A percentile compares a stretch with the other conserved stretches of the same genome.
Conservation (phyloP, 2,113 vertebrate genomes). For the Mobula hypostoma region DNA sequence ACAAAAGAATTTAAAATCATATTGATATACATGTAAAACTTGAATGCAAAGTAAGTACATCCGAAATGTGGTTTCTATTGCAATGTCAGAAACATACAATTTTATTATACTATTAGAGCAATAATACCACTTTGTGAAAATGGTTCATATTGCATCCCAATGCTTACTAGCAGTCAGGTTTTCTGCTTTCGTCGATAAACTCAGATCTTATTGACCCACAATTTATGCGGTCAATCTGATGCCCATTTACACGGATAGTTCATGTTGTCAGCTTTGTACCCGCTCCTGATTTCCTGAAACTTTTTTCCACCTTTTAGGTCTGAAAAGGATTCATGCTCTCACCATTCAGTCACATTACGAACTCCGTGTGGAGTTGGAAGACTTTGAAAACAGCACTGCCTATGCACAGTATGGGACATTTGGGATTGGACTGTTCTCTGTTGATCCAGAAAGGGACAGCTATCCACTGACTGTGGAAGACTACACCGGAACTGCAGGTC, state of each 20-base stretch:
- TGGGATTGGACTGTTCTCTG: slow-evolving; percentile 86
- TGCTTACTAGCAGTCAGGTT: not conserved
- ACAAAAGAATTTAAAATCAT: no score
- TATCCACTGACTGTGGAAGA: slow-evolving; percentile 80
- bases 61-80: no score
- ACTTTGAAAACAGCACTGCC: slow-evolving; percentile 88
- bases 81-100: no score
- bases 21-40: no score
- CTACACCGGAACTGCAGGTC: slow-evolving; percentile 91
- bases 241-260: slow-evolving; percentile 9
- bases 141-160: not conserved
- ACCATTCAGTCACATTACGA: slow-evolving; percentile 86
- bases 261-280: not conserved
- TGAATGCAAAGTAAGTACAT: no score
- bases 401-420: slow-evolving; percentile 83
- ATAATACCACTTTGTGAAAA: not conserved
- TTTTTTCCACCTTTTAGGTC: slow-evolving; percentile 53
- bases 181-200: not conserved
- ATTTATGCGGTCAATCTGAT: slow-evolving; percentile 40
- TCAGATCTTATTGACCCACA: slow-evolving; percentile 42
- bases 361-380: slow-evolving; percentile 84
- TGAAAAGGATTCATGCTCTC: slow-evolving; percentile 80
- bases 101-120: no score
- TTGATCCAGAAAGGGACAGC: slow-evolving; percentile 87
- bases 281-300: not conserved